Base-by-base conservation (phyloP, 2,113 vertebrate genomes). In the Ardeotis arabs region DNA sequence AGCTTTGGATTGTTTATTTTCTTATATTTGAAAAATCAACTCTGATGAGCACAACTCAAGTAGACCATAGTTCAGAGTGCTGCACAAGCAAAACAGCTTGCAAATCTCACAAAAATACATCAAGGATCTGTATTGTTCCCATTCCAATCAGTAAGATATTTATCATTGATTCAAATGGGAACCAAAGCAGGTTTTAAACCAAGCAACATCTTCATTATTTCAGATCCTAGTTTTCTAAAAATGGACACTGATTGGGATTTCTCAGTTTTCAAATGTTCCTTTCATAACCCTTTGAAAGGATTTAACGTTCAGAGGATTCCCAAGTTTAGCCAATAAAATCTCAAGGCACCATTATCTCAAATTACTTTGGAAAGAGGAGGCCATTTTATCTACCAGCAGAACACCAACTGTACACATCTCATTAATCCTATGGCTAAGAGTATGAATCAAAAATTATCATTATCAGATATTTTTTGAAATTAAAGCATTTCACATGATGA, bases 331-430 rank as follows among this genome's bases (percentile, higher is more conserved):
- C 31, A 91, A 56, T 59, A 88, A 91, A 80, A 83, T 63, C 44
- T 92, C 41, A 77, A 83, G 35, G 35, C 33, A 63, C 23, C 29
- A 29, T 56, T 75, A 89, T 39, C 45, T 79, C 28, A 82, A 84
- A 27, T 53, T 24, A 37, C 24, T 68, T 89, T 55, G 53, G 49
- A 85, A 94, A 69, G 53, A 70, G 64, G 21, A 70, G 47, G 39
- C 10, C 31, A 66, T 62, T 31, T 50, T 45, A 92, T 35, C 37
- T 50, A 85, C 17, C 31, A 76, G 22, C n/a, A 76, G 72, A 85
- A 56, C 56, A 60, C 21, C 0, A 1, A 56, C 52, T 49, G 4
- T 7, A 68, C 0, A 0, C 11, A 44, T 44, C 22, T 78, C 4
- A 0, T 50, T 70, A 66, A 52, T 76, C 50, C 29, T 53, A 20